Evolutionary conservation across 2,113 vertebrate species (phyloP), one percentile per base, ranked within the genome.

Genomic region (Anguilla rostrata): DNA sequence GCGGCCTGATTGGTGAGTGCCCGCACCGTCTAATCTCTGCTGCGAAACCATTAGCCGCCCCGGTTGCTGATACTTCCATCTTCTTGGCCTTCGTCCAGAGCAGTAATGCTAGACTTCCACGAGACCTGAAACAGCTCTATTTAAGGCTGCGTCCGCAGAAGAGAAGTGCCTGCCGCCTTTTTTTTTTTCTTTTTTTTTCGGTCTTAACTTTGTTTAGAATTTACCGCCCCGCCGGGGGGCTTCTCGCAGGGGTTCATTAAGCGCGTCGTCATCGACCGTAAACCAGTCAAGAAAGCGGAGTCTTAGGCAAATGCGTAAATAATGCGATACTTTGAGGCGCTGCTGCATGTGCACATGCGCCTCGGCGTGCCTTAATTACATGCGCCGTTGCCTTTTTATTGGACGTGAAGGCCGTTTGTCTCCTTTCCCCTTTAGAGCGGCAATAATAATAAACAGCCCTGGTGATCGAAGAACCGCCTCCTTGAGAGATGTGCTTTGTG

Each of bases 1-100:
- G 94, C 12, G 85, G 87, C 53, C 86, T 94, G 2, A 94, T 94
- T n/a, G 95, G 95, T 96, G 91, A 91, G 88, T 84, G 56, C 2
- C 71, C n/a, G 8, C 57, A 4, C 16, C 29, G 34, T 26, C 57
- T 66, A 53, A 53, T 53, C 49, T 83, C 11, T 8, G 6, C 3
- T 79, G 78, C 78, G 1, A 12, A 53, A 53, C 49, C 49, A 14
- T 53, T 53, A 53, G 8, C 49, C 49, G 0, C 11, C 49, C 49
- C 49, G 11, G n/a, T 9, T 29, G 3, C n/a, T n/a, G 75, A 34
- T 7, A 78, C 26, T n/a, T 53, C 49, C 49, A 46, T 53, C 12
- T 53, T 14, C 49, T 14, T 53, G 49, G 49, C 49, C 49, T 53
- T 53, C 49, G 11, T 53, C 49, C 49, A 53, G 11, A 12, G 49